Evolutionary conservation across 2,797 vertebrate species (phyloP).

Genomic region (Halcyon leucocephala): DNA sequence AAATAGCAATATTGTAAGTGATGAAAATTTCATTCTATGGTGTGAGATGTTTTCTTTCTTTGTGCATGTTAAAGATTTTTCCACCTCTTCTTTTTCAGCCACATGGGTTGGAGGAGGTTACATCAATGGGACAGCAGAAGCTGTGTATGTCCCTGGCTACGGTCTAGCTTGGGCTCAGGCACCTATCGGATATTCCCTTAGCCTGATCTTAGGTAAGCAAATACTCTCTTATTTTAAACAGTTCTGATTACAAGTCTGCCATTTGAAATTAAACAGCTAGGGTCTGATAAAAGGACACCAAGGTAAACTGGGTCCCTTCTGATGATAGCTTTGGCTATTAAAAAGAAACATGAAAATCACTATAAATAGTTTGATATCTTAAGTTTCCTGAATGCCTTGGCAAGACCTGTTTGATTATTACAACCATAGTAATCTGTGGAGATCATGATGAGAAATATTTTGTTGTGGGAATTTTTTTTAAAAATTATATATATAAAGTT

Average conservation of each 20-base stretch:
- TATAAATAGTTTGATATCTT: neutral
- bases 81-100: conserved; percentile 80
- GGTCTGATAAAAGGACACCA: neutral
- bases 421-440: neutral
- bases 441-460: neutral
- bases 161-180: conserved; percentile 97
- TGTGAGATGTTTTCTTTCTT: neutral
- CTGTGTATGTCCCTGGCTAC: conserved; percentile 91
- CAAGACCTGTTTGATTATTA: neutral
- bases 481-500: neutral
- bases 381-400: neutral
- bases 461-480: neutral
- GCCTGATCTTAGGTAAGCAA: conserved; percentile 91
- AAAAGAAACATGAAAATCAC: neutral
- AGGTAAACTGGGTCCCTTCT: neutral
- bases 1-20: neutral
- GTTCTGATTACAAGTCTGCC: neutral
- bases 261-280: neutral
- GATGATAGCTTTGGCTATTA: neutral
- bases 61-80: neutral
- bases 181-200: conserved; percentile 95
- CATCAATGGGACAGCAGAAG: conserved; percentile 97
- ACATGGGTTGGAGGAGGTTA: conserved; percentile 99
- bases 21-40: neutral
- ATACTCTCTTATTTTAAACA: neutral